A percentile compares a stretch with the other conserved stretches of the same genome.
Conservation (phyloP, 2,797 vertebrate genomes). For the Sebastes nivosus region DNA sequence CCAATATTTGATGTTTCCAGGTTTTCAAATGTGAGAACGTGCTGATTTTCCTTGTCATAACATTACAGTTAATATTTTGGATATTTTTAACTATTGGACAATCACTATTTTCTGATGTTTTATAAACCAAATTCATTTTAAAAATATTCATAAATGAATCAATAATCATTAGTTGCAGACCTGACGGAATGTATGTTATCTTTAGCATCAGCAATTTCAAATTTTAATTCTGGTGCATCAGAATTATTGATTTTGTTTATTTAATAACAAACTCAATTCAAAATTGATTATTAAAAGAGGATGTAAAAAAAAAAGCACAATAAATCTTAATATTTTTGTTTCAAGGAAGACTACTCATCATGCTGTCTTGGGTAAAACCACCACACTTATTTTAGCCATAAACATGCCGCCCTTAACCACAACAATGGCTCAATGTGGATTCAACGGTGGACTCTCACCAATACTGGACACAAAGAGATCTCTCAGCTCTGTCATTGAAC, state of each 20-base stretch:
- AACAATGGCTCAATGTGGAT: constrained; percentile 41
- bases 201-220: not conserved
- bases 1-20: not conserved
- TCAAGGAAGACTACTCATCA: not conserved
- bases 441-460: constrained; percentile 38
- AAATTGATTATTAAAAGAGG: not conserved
- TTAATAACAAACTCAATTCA: not conserved
- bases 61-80: not conserved
- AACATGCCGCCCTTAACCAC: constrained; percentile 16
- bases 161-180: not conserved
- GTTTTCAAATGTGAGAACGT: not conserved
- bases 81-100: not conserved
- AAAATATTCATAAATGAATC: not conserved
- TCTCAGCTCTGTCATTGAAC: constrained; percentile 66
- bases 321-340: not conserved
- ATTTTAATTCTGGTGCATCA: not conserved
- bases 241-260: not conserved
- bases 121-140: not conserved
- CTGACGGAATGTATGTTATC: not conserved
- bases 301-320: not conserved
- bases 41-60: not conserved
- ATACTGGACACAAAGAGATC: constrained; percentile 64
- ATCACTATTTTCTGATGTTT: not conserved
- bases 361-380: not conserved
- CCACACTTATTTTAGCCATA: not conserved